Evolutionary conservation across 2,888 invertebrate species (phyloP), one percentile per base, ranked within the genome.

Genomic region (Mesodorylaimus sp.): DNA sequence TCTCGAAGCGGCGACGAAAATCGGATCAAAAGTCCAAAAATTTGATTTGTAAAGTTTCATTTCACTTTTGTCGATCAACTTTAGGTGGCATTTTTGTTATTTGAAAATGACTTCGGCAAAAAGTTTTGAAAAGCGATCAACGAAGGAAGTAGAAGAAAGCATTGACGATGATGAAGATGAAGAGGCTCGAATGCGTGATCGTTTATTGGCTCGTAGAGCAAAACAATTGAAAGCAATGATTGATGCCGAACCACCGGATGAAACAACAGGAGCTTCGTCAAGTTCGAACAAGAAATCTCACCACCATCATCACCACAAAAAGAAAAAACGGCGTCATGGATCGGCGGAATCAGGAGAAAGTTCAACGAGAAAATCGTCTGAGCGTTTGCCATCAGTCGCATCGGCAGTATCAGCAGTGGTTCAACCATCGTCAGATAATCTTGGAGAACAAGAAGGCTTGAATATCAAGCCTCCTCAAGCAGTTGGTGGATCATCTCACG

Each of bases 161-260:
- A n/a, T n/a, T n/a, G n/a, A n/a, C 13, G 25, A 47, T 16, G 37
- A 36, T 16, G 51, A 51, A 25, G 46, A 50, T 28, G 50, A 50
- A 45, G 51, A 51, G 29, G 21, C 42, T 1, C 44, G 51, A 1
- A 25, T 51, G 28, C 26, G 51, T 2, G 43, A 25, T 10, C 43
- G 48, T 13, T 24, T 51, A 16, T 29, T 51, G 16, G 25, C 44
- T 19, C 7, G 21, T 13, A 24, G 27, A 43, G 44, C 44, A 19
- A 26, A 24, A 43, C 10, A 26, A 24, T 26, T 19, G 5, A 10
- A 7, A 7, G 7, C 21, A 7, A 39, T 23, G 10, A 16, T 23
- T 39, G 13, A 39, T 16, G n/a, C 7, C 7, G 5, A 7, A 21
- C 10, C 7, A 39, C 7, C 21, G 41, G 21, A 16, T 7, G 32